Evolutionary conservation across 2,113 vertebrate species (phyloP).

Genomic region (Scytalopus superciliaris): DNA sequence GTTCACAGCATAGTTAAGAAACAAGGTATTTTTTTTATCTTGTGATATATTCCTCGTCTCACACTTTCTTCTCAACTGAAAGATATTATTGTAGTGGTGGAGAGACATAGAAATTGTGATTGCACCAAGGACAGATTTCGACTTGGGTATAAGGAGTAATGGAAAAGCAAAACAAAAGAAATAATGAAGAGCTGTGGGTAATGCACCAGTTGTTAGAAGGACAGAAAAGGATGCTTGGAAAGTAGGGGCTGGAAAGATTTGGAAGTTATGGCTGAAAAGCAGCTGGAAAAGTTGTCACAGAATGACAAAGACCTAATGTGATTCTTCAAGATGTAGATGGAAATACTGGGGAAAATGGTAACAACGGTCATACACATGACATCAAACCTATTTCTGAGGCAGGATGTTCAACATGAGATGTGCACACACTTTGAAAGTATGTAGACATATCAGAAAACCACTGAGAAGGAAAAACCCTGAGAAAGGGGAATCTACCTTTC

Average conservation of each 20-base stretch:
- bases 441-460: background rate
- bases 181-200: background rate
- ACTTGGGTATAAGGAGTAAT: background rate
- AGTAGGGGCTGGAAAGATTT: background rate
- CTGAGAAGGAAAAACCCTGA: background rate
- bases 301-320: background rate
- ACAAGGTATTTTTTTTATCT: background rate
- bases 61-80: background rate
- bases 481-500: background rate
- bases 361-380: accelerated
- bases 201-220: background rate
- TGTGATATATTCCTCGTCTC: background rate
- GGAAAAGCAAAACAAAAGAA: background rate
- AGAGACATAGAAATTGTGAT: background rate
- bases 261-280: background rate
- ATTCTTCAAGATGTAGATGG: background rate
- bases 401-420: accelerated
- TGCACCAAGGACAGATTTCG: background rate
- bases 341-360: background rate
- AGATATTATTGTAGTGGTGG: background rate
- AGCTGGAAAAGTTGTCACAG: background rate
- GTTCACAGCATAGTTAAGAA: background rate
- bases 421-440: background rate
- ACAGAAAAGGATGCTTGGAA: background rate
- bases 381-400: background rate